A percentile compares a stretch with the other conserved stretches of the same genome.
Evolutionary conservation across 2,888 invertebrate genomes (phyloP).

Genomic region (Leptogaster cylindrica): DNA sequence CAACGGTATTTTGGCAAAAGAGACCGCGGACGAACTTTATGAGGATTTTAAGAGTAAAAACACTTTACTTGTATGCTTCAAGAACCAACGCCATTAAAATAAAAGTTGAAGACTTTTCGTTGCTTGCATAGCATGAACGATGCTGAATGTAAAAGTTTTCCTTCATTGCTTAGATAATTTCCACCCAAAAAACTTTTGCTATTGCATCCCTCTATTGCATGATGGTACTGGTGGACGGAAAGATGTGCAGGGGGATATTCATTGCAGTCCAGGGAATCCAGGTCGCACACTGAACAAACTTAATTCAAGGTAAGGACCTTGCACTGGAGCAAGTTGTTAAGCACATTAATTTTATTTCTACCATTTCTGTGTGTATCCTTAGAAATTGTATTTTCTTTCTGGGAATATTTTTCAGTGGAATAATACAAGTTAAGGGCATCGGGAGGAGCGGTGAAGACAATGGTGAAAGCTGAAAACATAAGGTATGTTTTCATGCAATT

Average conservation of each 20-base stretch:
- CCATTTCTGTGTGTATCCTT: not conserved
- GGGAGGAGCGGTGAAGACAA: too few relatives aligned
- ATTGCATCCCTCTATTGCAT: not conserved
- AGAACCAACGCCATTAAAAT: conserved; percentile 18
- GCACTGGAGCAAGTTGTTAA: not conserved
- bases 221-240: not conserved
- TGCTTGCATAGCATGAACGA: not conserved
- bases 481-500: too few relatives aligned
- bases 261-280: not conserved
- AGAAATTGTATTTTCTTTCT: not conserved
- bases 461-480: too few relatives aligned
- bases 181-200: not conserved
- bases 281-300: not conserved
- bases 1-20: too few relatives aligned
- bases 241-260: not conserved
- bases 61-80: too few relatives aligned
- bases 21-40: too few relatives aligned
- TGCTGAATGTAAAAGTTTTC: conserved; percentile 18
- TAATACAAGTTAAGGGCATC: too few relatives aligned
- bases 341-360: conserved; percentile 3
- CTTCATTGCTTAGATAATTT: conserved; percentile 21
- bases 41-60: too few relatives aligned
- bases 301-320: conserved; percentile 5
- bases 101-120: conserved; percentile 15
- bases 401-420: too few relatives aligned